Evolutionary conservation across 2,888 invertebrate species (phyloP).

Genomic region (Drosophila phalerata): DNA sequence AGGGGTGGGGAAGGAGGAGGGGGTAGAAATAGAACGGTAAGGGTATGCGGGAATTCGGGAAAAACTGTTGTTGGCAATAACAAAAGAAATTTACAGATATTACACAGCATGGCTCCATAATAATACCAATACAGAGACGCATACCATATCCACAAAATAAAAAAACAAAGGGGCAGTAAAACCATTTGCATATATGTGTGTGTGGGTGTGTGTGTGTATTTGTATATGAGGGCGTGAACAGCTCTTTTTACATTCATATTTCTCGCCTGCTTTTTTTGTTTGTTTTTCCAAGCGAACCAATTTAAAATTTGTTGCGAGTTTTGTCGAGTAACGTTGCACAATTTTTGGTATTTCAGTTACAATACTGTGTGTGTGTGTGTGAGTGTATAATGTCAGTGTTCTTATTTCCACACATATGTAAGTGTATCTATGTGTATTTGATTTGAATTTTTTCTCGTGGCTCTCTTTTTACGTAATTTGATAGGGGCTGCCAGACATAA

Average conservation of each 20-base stretch:
- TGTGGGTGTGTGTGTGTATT: constrained; percentile 21
- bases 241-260: constrained; percentile 72
- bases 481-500: constrained; percentile 64
- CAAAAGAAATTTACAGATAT: constrained; percentile 81
- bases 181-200: constrained; percentile 70
- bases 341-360: constrained; percentile 55
- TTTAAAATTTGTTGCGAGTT: constrained; percentile 79
- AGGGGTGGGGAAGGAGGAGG: background rate
- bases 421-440: constrained; percentile 17
- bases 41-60: constrained; percentile 39
- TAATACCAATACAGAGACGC: constrained; percentile 67
- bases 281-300: constrained; percentile 66
- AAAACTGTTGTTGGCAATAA: constrained; percentile 80
- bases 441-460: constrained; percentile 1
- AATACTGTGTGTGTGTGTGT: constrained; percentile 4
- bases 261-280: constrained; percentile 50
- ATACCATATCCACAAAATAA: constrained; percentile 17
- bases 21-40: constrained; percentile 1
- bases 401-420: background rate
- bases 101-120: constrained; percentile 81
- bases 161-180: constrained; percentile 73
- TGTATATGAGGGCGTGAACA: constrained; percentile 64
- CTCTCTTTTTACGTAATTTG: constrained; percentile 53
- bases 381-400: constrained; percentile 4
- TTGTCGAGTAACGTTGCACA: constrained; percentile 62